These are phyloP conservation scores for Channa maculata DNA, from an alignment of 2,113 vertebrate species.

Conservation along the genomic window DNA sequence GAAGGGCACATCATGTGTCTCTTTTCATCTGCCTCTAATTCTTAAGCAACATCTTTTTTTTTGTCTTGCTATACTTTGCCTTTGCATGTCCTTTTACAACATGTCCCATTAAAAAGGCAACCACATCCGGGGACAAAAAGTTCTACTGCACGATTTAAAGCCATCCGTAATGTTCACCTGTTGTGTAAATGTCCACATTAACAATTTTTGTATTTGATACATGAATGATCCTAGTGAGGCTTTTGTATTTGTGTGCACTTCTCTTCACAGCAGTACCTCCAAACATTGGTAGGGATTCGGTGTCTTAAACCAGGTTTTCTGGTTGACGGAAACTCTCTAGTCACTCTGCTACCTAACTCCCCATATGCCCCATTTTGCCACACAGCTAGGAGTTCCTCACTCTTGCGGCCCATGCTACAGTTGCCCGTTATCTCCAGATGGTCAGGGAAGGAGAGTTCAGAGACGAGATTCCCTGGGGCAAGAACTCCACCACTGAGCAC, in stretches of 20 bases:
- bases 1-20: conserved; percentile 63
- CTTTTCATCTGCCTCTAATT: conserved; percentile 60
- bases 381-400: conserved; percentile 51
- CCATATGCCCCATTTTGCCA: conserved; percentile 45
- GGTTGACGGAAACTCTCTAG: conserved; percentile 12
- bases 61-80: conserved; percentile 17
- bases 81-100: conserved; percentile 8
- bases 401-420: conserved; percentile 20
- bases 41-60: conserved; percentile 34
- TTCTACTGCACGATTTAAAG: not conserved
- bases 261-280: not conserved
- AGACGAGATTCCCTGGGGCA: conserved; percentile 56
- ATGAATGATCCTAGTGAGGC: not conserved
- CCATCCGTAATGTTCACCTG: conserved; percentile 9
- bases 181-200: conserved; percentile 2
- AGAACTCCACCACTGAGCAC: conserved; percentile 48
- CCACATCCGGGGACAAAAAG: conserved; percentile 5
- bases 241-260: not conserved
- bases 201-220: conserved; percentile 4
- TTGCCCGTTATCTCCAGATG: conserved; percentile 68
- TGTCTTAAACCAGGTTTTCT: conserved; percentile 29
- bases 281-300: conserved; percentile 2
- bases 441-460: conserved; percentile 54
- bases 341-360: conserved; percentile 18
- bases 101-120: not conserved